Base-by-base conservation (phyloP, 2,797 vertebrate genomes). In the Artibeus jamaicensis region DNA sequence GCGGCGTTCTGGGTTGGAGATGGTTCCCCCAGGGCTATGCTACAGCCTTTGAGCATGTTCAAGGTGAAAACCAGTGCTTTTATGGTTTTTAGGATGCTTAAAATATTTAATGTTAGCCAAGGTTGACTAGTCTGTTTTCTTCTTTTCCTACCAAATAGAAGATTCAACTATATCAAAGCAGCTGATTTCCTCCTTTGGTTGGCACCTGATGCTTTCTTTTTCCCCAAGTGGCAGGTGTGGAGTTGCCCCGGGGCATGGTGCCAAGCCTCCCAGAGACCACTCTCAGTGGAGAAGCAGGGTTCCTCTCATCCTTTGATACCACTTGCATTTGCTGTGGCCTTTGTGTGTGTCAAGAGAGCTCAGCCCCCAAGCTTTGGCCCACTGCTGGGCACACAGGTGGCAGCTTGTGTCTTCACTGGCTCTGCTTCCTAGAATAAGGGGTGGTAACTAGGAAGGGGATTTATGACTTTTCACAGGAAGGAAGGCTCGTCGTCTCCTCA, bases 41-140 rank as follows among this genome's bases (percentile, higher is more conserved):
- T 26, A 29, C 14, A 85, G 32, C 48, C 7, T 9, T 2, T 11
- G 29, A 79, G 19, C 2, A 46, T 37, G 39, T 5, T 19, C 19
- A 84, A 76, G 71, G 55, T 77, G 39, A 88, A 94, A 73, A 81
- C 18, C 57, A 71, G 34, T 39, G 81, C 57, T n/a, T 53, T 57
- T 37, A 53, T 50, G 39, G 24, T 37, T 34, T 29, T 4, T 74
- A 21, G 62, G 42, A 44, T 88, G 65, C 22, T 93, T 79, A 29
- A 78, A 83, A 77, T 53, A 44, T 12, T 74, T 94, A 21, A 34
- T 10, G 39, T 71, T 81, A 74, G 12, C 78, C 73, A 26, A 59
- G 5, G 48, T 12, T 89, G 50, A 19, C 16, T 19, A 46, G 14
- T 57, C 26, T 77, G 32, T 34, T 19, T 48, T 46, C 71, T 65